Percentiles rank a stretch among this genome's conserved stretches.
These are phyloP conservation scores for Schizopygopsis pylzovi DNA, from an alignment of 2,797 vertebrate genomes.

Conservation along the genomic window DNA sequence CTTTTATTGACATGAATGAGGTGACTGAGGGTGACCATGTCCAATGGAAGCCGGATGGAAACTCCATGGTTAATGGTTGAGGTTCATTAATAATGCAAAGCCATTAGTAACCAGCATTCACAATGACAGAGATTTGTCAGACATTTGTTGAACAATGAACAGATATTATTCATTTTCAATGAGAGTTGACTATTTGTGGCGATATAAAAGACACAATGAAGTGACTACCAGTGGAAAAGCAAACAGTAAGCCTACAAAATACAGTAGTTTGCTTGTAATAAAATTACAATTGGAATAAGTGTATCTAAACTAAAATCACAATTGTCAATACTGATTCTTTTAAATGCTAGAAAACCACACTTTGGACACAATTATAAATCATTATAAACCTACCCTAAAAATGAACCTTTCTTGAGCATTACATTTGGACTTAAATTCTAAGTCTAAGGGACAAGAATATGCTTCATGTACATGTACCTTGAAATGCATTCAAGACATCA, in stretches of 20 bases:
- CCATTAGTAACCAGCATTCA: conserved; percentile 6
- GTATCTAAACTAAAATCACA: neutral
- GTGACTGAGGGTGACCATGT: conserved; percentile 40
- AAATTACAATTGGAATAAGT: neutral
- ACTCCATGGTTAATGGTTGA: conserved; percentile 35
- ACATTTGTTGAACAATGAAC: neutral
- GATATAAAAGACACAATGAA: neutral
- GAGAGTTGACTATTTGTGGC: neutral
- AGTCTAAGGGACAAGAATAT: neutral
- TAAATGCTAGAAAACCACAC: neutral
- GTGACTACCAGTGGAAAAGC: neutral
- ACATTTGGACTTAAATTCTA: neutral
- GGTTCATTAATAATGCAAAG: conserved; percentile 38
- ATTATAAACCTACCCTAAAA: neutral
- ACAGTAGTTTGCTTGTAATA: neutral
- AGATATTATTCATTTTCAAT: neutral
- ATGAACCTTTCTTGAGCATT: neutral
- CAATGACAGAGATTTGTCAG: neutral
- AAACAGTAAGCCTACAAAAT: neutral
- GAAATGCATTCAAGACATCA: neutral
- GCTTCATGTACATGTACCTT: neutral
- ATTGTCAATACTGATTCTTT: neutral
- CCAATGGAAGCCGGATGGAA: conserved; percentile 33
- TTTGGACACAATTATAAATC: neutral
- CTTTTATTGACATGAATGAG: conserved; percentile 46